Percentiles rank a stretch among this genome's conserved stretches.
Conservation (phyloP, 1,140 invertebrate genomes). For the Plectrocnemia conspersa region DNA sequence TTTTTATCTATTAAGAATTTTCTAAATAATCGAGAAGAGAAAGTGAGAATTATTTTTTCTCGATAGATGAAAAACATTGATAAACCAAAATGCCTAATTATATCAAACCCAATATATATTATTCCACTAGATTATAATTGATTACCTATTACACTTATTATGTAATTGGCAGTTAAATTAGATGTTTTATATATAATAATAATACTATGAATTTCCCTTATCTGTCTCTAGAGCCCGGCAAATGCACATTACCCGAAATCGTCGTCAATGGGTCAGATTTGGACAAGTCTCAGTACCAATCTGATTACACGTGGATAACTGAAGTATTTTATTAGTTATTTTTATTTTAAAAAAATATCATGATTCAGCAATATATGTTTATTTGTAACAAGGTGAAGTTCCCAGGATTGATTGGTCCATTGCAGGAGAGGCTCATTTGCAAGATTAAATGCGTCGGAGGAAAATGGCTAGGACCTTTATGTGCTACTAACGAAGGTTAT, state of each 20-base stretch:
- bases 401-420: slow-evolving; percentile 61
- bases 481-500: slow-evolving; percentile 52
- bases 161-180: too few species aligned
- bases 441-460: slow-evolving; percentile 78
- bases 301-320: slow-evolving; percentile 48
- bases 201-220: too few species aligned
- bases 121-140: too few species aligned
- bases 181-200: too few species aligned
- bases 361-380: neutral
- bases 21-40: too few species aligned
- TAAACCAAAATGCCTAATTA: too few species aligned
- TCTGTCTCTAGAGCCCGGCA: too few species aligned
- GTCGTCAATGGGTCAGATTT: slow-evolving; percentile 43
- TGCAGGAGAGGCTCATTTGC: slow-evolving; percentile 64
- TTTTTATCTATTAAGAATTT: too few species aligned
- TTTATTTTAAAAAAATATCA: neutral
- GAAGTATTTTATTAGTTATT: slow-evolving; percentile 40
- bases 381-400: slow-evolving; percentile 51
- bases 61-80: too few species aligned
- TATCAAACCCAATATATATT: too few species aligned
- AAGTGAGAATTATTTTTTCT: too few species aligned
- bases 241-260: slow-evolving; percentile 48
- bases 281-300: slow-evolving; percentile 44
- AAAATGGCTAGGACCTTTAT: slow-evolving; percentile 73
- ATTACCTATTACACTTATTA: too few species aligned